phyloP scores from a whole-genome alignment of 2,888 invertebrate genomes.

The Trachelus troglodyta region DNA sequence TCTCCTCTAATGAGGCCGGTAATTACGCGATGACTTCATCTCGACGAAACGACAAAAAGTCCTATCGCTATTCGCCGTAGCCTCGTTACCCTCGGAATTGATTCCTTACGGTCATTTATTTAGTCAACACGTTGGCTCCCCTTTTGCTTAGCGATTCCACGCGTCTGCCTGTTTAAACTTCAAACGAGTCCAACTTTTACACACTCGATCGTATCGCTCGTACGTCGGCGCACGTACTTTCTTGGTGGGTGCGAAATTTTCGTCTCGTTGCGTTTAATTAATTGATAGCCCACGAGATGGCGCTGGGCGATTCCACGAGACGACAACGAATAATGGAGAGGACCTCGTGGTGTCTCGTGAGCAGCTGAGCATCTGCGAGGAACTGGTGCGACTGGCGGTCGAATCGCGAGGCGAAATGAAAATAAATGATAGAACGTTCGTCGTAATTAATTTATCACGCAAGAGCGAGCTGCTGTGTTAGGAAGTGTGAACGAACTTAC shows the following conservation, averaged over 20 bases:
- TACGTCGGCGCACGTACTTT: neutral
- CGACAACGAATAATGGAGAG: neutral
- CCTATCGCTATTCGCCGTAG: constrained; percentile 35
- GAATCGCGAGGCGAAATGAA: constrained; percentile 60
- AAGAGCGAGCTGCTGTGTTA: constrained; percentile 14
- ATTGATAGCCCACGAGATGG: neutral
- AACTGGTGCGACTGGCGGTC: constrained; percentile 31
- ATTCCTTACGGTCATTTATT: neutral
- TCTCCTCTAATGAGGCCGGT: constrained; percentile 63
- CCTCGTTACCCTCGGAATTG: neutral
- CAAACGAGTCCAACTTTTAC: neutral
- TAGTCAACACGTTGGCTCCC: neutral
- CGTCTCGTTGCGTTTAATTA: neutral
- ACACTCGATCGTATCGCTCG: neutral
- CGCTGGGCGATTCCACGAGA: too few relatives aligned
- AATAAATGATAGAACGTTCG: constrained; percentile 59
- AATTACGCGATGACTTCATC: constrained; percentile 65
- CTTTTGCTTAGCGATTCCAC: neutral
- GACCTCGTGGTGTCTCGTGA: neutral
- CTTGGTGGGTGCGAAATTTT: neutral
- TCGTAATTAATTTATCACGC: constrained; percentile 62
- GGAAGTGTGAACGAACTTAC: neutral
- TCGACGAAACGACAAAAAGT: constrained; percentile 59
- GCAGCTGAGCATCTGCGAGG: constrained; percentile 8
- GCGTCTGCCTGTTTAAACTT: neutral